phyloP scores from a whole-genome alignment of 2,888 invertebrate species.

The Phymatocera aterrima region DNA sequence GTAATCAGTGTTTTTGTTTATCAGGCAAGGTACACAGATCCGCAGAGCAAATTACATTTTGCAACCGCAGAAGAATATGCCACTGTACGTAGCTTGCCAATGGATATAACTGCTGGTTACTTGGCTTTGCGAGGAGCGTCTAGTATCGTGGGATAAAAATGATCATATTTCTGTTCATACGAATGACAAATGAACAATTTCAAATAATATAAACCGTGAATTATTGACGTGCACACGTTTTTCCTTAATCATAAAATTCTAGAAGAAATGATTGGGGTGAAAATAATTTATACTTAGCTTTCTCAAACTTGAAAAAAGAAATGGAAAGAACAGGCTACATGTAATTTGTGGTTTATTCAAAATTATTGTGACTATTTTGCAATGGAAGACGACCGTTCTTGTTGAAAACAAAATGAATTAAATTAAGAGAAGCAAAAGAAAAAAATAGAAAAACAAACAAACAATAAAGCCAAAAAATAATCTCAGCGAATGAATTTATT shows the following conservation, averaged over 20 bases:
- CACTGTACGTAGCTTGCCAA: constrained; percentile 89
- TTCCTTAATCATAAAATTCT: no score
- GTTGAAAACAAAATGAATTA: no score
- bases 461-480: no score
- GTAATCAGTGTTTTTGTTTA: constrained; percentile 53
- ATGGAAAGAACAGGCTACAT: not conserved
- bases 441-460: not conserved
- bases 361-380: no score
- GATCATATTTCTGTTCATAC: not conserved
- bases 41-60: constrained; percentile 91
- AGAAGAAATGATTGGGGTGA: constrained; percentile 22
- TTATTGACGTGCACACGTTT: no score
- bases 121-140: constrained; percentile 89
- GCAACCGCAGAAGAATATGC: constrained; percentile 92
- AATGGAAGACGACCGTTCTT: no score
- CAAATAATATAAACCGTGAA: constrained; percentile 12
- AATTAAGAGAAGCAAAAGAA: not conserved
- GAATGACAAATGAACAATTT: not conserved
- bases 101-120: constrained; percentile 94
- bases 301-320: not conserved
- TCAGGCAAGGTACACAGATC: constrained; percentile 91
- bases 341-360: not conserved
- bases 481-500: constrained; percentile 31
- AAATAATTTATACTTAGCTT: not conserved
- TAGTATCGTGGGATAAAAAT: constrained; percentile 82